Conservation (phyloP, 2,113 vertebrate species). For the Catagonus wagneri region DNA sequence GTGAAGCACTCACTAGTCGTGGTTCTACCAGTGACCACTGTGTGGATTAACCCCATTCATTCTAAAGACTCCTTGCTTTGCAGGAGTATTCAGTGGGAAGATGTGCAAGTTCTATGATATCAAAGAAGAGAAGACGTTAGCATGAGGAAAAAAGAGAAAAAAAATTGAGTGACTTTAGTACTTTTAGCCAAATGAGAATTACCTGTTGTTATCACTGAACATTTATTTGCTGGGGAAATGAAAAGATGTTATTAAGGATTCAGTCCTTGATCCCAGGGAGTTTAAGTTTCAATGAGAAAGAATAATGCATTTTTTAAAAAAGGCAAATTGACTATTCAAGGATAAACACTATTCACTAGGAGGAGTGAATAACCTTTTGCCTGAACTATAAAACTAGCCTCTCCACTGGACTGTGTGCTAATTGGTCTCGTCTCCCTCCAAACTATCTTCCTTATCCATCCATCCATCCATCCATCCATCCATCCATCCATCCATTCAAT, state of each 20-base stretch:
- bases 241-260: background rate
- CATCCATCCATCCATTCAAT: background rate
- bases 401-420: background rate
- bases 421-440: background rate
- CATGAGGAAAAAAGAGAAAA: background rate
- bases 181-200: background rate
- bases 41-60: accelerated
- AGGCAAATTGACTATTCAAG: background rate
- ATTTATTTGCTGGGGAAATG: background rate
- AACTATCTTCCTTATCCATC: background rate
- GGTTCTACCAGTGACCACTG: background rate
- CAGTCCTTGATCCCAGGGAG: background rate
- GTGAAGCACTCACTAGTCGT: accelerated
- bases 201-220: background rate
- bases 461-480: background rate
- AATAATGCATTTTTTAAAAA: background rate
- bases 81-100: background rate
- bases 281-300: background rate
- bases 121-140: background rate
- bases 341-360: too few relatives aligned
- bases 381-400: background rate
- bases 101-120: background rate
- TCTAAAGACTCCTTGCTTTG: background rate
- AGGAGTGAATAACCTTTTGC: background rate
- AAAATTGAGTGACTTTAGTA: background rate